Evolutionary conservation across 2,888 invertebrate species (phyloP).

Genomic region (Tetranychus piercei): DNA sequence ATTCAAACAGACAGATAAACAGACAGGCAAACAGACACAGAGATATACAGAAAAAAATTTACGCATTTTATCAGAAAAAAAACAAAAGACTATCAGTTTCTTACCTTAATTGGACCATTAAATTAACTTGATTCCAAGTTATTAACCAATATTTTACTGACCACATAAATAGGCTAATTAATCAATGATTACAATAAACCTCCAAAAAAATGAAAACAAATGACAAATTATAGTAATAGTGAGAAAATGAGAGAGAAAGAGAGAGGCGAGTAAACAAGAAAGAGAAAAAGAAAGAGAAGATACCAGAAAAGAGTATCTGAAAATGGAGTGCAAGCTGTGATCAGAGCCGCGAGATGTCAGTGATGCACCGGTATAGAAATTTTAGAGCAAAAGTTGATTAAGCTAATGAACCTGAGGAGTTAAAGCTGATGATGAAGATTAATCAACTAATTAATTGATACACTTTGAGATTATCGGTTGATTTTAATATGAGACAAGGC

Average conservation of each 20-base stretch:
- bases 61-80: background rate
- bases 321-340: background rate
- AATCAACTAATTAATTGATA: background rate
- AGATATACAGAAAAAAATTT: background rate
- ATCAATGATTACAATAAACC: background rate
- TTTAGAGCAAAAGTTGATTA: background rate
- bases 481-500: background rate
- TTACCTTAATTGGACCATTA: background rate
- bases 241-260: conserved; percentile 9
- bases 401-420: background rate
- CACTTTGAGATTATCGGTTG: background rate
- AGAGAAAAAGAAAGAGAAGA: conserved; percentile 4
- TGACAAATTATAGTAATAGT: background rate
- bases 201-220: background rate
- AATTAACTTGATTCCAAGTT: background rate
- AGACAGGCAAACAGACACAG: conserved; percentile 3
- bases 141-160: background rate
- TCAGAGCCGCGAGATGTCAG: background rate
- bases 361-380: background rate
- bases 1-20: background rate
- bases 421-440: background rate
- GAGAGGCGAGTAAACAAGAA: background rate
- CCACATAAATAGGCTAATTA: background rate
- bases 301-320: background rate
- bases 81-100: background rate